phyloP scores from a whole-genome alignment of 2,797 vertebrate genomes.

The Meriones psammophilus region DNA sequence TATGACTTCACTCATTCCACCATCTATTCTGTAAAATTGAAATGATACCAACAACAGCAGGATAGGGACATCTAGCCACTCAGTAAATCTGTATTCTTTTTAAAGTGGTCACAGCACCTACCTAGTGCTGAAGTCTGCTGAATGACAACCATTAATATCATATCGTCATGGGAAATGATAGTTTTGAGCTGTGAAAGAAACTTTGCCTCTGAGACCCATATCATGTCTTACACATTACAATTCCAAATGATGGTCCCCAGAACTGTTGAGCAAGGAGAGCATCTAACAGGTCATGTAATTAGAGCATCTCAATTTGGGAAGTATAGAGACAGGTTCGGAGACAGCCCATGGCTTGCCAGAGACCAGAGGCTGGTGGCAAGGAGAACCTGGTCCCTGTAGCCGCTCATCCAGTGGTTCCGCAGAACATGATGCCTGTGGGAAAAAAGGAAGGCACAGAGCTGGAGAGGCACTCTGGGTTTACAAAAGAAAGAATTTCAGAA shows the following conservation, averaged over 20 bases:
- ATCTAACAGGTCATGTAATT: not conserved
- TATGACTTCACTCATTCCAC: not conserved
- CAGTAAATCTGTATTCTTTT: not conserved
- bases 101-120: not conserved
- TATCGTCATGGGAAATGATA: not conserved
- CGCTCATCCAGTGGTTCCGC: not conserved
- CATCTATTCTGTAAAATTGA: not conserved
- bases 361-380: not conserved
- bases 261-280: not conserved
- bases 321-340: not conserved
- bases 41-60: fast-evolving
- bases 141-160: fast-evolving
- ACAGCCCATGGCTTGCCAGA: not conserved
- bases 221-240: not conserved
- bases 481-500: conserved; percentile 27
- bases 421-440: not conserved
- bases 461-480: not conserved
- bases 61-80: not conserved
- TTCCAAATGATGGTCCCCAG: not conserved
- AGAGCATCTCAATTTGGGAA: not conserved
- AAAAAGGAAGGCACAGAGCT: not conserved
- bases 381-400: not conserved
- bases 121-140: fast-evolving
- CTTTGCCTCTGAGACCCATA: not conserved
- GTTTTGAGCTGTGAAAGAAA: not conserved